These are phyloP conservation scores for Hippocampus mohnikei DNA, from an alignment of 2,113 vertebrate genomes.

Conservation along the genomic window DNA sequence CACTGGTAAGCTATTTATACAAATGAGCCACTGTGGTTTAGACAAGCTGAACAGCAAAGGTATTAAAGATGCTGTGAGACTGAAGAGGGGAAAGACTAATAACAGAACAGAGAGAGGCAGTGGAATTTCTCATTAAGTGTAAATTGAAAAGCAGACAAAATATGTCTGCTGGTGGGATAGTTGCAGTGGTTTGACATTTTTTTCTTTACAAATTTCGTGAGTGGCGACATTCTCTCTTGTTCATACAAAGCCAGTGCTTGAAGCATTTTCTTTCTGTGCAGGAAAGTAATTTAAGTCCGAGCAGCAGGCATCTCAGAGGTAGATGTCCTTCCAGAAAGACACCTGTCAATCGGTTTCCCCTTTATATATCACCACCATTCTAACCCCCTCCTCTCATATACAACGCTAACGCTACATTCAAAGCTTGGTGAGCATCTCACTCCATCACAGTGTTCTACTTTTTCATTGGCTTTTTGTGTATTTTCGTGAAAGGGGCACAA, in stretches of 20 bases:
- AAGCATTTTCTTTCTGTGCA: neutral
- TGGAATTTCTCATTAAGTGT: constrained; percentile 66
- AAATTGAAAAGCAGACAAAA: constrained; percentile 66
- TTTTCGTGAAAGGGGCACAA: no score
- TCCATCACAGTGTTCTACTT: no score
- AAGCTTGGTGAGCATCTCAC: no score
- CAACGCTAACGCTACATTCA: no score
- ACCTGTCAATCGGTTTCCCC: constrained; percentile 33
- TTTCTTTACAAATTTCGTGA: constrained; percentile 43
- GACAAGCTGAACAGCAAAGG: constrained; percentile 47
- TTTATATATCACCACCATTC: neutral
- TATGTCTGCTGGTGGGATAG: constrained; percentile 49
- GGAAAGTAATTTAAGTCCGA: neutral
- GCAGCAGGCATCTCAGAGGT: no score
- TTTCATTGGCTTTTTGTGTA: no score
- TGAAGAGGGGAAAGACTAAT: constrained; percentile 54
- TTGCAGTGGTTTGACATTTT: constrained; percentile 6
- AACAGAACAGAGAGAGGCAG: constrained; percentile 48
- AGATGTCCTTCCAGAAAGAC: constrained; percentile 22
- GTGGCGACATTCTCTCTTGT: constrained; percentile 27
- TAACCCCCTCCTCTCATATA: no score
- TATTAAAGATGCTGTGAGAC: constrained; percentile 48
- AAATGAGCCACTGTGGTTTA: constrained; percentile 57
- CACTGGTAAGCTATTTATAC: constrained; percentile 53
- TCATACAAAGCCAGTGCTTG: constrained; percentile 21